phyloP scores from a whole-genome alignment of 1,140 invertebrate genomes.

The Diprion similis region DNA sequence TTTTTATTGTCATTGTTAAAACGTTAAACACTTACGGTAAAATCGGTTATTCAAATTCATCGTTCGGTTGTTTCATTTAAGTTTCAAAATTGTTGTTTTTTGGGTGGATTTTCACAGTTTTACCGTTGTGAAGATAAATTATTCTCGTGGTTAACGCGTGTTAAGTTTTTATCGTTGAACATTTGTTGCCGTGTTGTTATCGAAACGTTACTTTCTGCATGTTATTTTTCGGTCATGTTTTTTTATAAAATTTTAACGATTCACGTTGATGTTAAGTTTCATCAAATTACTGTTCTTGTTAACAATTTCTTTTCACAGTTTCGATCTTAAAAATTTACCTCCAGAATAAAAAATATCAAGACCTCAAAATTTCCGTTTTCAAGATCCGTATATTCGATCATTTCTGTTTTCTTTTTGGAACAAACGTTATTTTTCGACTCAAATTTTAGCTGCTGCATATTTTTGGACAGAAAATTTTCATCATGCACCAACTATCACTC shows the following conservation, averaged over 20 bases:
- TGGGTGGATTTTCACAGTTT: background rate
- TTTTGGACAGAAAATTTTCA: too few species aligned
- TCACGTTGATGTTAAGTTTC: background rate
- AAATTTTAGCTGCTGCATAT: too few species aligned
- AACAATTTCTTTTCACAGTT: background rate
- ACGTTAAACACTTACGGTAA: background rate
- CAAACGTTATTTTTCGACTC: too few species aligned
- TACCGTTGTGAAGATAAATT: background rate
- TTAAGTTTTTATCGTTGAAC: conserved; percentile 1
- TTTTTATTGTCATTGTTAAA: conserved; percentile 33
- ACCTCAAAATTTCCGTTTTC: too few species aligned
- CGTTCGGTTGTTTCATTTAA: background rate
- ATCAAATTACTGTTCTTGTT: background rate
- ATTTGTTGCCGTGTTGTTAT: background rate
- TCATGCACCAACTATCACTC: too few species aligned
- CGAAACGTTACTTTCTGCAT: background rate
- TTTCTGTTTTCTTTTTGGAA: too few species aligned
- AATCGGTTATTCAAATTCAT: background rate
- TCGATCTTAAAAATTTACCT: too few species aligned
- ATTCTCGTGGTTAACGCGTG: background rate
- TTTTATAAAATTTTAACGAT: background rate
- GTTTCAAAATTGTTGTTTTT: background rate
- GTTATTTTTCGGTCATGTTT: background rate
- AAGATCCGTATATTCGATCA: too few species aligned
- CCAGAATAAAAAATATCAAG: too few species aligned